Evolutionary conservation across 2,113 vertebrate species (phyloP), one percentile per base, ranked within the genome.

Genomic region (Solea solea): DNA sequence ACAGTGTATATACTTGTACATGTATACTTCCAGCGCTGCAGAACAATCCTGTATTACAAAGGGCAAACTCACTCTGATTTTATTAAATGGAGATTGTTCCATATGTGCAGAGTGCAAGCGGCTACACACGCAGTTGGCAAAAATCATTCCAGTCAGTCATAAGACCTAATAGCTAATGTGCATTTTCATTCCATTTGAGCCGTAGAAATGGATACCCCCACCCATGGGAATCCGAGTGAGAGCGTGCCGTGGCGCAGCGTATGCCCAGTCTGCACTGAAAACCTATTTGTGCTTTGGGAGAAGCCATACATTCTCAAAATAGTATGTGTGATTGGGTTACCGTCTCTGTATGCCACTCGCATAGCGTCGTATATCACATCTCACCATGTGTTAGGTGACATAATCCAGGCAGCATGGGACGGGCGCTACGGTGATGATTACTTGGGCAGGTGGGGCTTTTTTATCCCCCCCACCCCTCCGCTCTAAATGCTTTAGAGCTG

Each of bases 261-360:
- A 34, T 69, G 79, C 75, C 67, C 78, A 56, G 71, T 74, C 72
- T 77, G 76, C 70, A 48, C 80, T 14, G 49, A 89, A 90, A 88
- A 82, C 86, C 89, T 86, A 89, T 90, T 90, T 91, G 86, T 79
- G 87, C 78, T 78, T 76, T 59, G 80, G 90, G 86, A 85, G 88
- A 89, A 90, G 91, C 86, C 88, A 82, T 76, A 84, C 90, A 90
- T 93, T 93, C 92, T 93, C 80, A 84, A 88, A 90, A 91, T 90
- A 92, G 91, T 82, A 51, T 46, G 72, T 74, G 68, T 86, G 88
- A 93, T 94, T 90, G 84, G 89, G 91, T 94, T 93, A 91, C 93
- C 40, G 65, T 65, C 81, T 85, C 59, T 59, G 64, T 84, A 69
- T 83, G 87, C 76, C 86, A 82, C 66, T 69, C 67, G 74, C 81